Base-by-base conservation (phyloP, 2,888 invertebrate species). In the Nomada lathburiana region DNA sequence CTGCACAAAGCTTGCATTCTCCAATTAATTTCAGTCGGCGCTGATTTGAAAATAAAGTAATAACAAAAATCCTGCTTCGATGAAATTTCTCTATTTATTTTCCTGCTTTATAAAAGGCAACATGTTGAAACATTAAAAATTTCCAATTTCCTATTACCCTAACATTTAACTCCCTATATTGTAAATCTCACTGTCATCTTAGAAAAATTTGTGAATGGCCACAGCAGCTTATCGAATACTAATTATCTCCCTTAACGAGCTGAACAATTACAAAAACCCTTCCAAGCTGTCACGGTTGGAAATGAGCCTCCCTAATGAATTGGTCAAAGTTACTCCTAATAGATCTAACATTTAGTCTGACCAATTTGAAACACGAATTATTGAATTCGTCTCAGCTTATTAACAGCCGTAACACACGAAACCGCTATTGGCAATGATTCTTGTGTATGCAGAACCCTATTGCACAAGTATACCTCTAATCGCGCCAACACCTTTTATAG, bases 401-500 rank as follows among this genome's bases (percentile, higher is more conserved):
- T 26, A 29, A 42, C 16, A 36, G 29, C 29, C 63, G 36, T 18
- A 47, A 52, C 23, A 47, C 18, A 29, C 44, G 16, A 18, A 16
- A 59, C 18, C 62, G 74, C 53, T 67, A 77, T 60, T 62, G 53
- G 53, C 53, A n/a, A 67, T 74, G 77, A 74, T 73, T 59, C 79
- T 63, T 57, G 65, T 75, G 65, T n/a, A 69, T 47, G 65, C 36
- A 60, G 11, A 2, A 53, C 80, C 50, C 55, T 55, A 69, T 64
- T 78, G 26, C 65, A 50, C 80, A 55, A 70, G 47, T 55, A 26
- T 5, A 9, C 20, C 29, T 72, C 67, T 76, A 83, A 86, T 86
- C 62, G 36, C 29, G 72, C 20, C 72, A 75, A 75, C 67, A 67
- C 62, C 72, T 62, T 84, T 76, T 78, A 62, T 53, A 53, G 71